Evolutionary conservation across 2,113 vertebrate genomes (phyloP).

Genomic region (Nothobranchius furzeri): DNA sequence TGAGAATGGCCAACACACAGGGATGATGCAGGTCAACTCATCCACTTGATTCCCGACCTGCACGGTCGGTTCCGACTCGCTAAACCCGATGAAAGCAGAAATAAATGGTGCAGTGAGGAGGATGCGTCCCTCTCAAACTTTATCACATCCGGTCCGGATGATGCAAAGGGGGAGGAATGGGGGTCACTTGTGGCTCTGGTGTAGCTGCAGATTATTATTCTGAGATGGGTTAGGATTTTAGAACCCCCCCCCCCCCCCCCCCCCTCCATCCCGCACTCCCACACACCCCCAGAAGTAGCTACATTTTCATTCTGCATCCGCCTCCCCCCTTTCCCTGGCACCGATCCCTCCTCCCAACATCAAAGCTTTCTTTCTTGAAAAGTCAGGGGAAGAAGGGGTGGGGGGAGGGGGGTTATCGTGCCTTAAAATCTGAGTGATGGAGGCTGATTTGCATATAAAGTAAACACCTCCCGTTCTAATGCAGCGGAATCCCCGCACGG

Average conservation of each 20-base stretch:
- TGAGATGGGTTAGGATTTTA: neutral
- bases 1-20: conserved; percentile 16
- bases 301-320: conserved; percentile 61
- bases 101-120: conserved; percentile 58
- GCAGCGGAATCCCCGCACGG: conserved; percentile 50
- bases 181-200: conserved; percentile 50
- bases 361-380: conserved; percentile 72
- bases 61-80: conserved; percentile 37
- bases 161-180: neutral
- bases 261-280: conserved; percentile 37
- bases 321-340: conserved; percentile 36
- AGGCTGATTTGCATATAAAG: conserved; percentile 63
- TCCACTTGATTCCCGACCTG: conserved; percentile 17
- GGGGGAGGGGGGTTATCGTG: neutral
- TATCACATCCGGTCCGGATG: conserved; percentile 40
- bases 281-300: conserved; percentile 40
- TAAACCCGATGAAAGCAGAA: conserved; percentile 53
- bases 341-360: conserved; percentile 68
- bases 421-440: conserved; percentile 56
- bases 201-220: neutral
- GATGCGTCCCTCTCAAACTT: conserved; percentile 51
- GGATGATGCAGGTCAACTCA: conserved; percentile 61
- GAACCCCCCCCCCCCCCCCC: conserved; percentile 20
- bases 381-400: conserved; percentile 35
- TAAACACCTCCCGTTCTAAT: conserved; percentile 43